Percentiles rank a stretch among this genome's conserved stretches.
phyloP scores from a whole-genome alignment of 2,888 invertebrate species.

The Cheilosia vulpina region DNA sequence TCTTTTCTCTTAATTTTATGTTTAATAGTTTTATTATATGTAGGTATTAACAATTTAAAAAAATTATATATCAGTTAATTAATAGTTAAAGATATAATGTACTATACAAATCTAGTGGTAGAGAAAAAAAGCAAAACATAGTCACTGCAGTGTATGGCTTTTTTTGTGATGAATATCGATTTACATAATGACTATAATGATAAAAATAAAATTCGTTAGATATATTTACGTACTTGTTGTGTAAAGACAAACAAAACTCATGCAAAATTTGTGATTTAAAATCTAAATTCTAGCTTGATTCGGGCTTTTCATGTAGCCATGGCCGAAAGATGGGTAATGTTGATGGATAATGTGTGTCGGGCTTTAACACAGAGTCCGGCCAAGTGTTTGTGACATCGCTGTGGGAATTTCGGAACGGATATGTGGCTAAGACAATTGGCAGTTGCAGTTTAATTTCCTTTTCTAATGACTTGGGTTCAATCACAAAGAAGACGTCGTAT shows the following conservation, averaged over 20 bases:
- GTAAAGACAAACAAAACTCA: slow-evolving; percentile 11
- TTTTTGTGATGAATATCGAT: slow-evolving; percentile 65
- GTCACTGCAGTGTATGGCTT: slow-evolving; percentile 72
- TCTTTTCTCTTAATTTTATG: not conserved
- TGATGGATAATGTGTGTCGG: slow-evolving; percentile 96
- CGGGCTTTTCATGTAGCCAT: slow-evolving; percentile 89
- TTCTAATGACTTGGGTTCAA: slow-evolving; percentile 95
- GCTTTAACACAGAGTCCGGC: slow-evolving; percentile 87
- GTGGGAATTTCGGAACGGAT: slow-evolving; percentile 89
- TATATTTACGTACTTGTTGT: slow-evolving; percentile 29
- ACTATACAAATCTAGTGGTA: slow-evolving; percentile 43
- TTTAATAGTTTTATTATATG: slow-evolving; percentile 22
- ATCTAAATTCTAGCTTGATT: slow-evolving; percentile 76
- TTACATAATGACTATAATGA: slow-evolving; percentile 64
- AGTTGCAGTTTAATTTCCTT: slow-evolving; percentile 96
- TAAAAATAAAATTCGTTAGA: slow-evolving; percentile 53
- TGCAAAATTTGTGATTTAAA: not conserved
- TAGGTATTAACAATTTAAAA: slow-evolving; percentile 39
- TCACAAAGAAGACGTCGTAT: slow-evolving; percentile 96
- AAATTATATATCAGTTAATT: slow-evolving; percentile 22
- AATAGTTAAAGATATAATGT: slow-evolving; percentile 1
- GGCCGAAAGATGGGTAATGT: slow-evolving; percentile 96
- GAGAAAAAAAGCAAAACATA: slow-evolving; percentile 33
- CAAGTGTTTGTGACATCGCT: slow-evolving; percentile 86
- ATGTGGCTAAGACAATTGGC: slow-evolving; percentile 95